These are phyloP conservation scores for Polypterus senegalus DNA, from an alignment of 2,113 vertebrate genomes.

Conservation along the genomic window DNA sequence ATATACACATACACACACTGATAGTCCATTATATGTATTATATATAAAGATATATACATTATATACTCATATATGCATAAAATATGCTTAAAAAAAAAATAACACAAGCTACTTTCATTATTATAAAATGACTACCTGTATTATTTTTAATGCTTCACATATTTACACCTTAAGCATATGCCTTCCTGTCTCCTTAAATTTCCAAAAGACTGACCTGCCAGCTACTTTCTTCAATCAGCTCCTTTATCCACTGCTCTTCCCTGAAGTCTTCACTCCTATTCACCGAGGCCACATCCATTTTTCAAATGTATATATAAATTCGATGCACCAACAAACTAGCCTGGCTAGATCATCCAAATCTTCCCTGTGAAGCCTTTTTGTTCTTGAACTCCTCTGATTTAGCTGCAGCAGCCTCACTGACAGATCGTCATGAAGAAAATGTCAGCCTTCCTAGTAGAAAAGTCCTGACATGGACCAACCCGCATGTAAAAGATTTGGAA, in stretches of 20 bases:
- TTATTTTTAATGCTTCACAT: too few relatives aligned
- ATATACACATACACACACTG: too few relatives aligned
- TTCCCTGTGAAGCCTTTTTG: slow-evolving; percentile 56
- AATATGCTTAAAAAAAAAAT: slow-evolving; percentile 29
- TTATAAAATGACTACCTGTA: slow-evolving; percentile 28
- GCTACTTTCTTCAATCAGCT: slow-evolving; percentile 43
- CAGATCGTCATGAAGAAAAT: slow-evolving; percentile 66
- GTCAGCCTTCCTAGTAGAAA: slow-evolving; percentile 54
- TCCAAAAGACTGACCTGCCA: slow-evolving; percentile 48
- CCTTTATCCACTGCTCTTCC: slow-evolving; percentile 54
- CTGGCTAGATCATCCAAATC: slow-evolving; percentile 26
- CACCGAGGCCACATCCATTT: slow-evolving; percentile 48
- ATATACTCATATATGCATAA: slow-evolving; percentile 34
- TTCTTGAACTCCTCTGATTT: slow-evolving; percentile 57
- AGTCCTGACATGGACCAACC: slow-evolving; percentile 48
- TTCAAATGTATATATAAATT: slow-evolving; percentile 20
- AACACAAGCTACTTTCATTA: slow-evolving; percentile 31
- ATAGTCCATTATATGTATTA: too few relatives aligned
- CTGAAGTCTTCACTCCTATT: slow-evolving; percentile 43
- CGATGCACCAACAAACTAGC: slow-evolving; percentile 33
- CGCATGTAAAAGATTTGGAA: slow-evolving; percentile 31
- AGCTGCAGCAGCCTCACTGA: slow-evolving; percentile 56
- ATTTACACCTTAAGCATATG: too few relatives aligned
- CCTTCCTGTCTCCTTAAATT: too few relatives aligned
- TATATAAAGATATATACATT: slow-evolving; percentile 19